A percentile compares a stretch with the other conserved stretches of the same genome.
These are phyloP conservation scores for Caligus rogercresseyi DNA, from an alignment of 1,140 invertebrate species.

Conservation along the genomic window DNA sequence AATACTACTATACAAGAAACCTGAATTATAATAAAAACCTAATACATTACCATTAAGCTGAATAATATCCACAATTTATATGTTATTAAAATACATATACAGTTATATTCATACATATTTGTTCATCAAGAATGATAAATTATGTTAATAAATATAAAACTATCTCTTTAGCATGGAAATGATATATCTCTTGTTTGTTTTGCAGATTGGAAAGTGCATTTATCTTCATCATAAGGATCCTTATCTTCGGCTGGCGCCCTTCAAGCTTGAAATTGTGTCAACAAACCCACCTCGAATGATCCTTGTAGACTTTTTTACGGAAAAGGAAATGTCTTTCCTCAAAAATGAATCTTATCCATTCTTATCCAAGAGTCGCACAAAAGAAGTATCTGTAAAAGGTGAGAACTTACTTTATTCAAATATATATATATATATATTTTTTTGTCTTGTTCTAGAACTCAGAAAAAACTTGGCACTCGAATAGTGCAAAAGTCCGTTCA, in stretches of 20 bases:
- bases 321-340: constrained; percentile 4
- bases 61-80: too few relatives aligned
- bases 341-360: neutral
- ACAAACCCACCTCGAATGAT: neutral
- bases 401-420: neutral
- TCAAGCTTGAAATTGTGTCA: constrained; percentile 6
- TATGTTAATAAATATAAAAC: too few relatives aligned
- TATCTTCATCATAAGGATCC: constrained; percentile 17
- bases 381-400: neutral
- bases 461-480: neutral
- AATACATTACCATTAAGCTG: too few relatives aligned
- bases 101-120: too few relatives aligned
- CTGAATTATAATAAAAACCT: too few relatives aligned
- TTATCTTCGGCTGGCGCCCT: constrained; percentile 11
- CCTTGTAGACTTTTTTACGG: constrained; percentile 2
- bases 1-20: too few relatives aligned
- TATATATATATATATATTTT: too few relatives aligned
- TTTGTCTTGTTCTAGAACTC: too few relatives aligned
- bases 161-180: too few relatives aligned
- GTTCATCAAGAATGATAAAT: too few relatives aligned
- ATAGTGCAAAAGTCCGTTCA: constrained; percentile 16
- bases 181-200: too few relatives aligned
- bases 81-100: too few relatives aligned
- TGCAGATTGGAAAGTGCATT: constrained; percentile 3
- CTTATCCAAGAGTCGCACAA: neutral